Base-by-base conservation (phyloP, 2,888 invertebrate species). In the Plebejus anna region DNA sequence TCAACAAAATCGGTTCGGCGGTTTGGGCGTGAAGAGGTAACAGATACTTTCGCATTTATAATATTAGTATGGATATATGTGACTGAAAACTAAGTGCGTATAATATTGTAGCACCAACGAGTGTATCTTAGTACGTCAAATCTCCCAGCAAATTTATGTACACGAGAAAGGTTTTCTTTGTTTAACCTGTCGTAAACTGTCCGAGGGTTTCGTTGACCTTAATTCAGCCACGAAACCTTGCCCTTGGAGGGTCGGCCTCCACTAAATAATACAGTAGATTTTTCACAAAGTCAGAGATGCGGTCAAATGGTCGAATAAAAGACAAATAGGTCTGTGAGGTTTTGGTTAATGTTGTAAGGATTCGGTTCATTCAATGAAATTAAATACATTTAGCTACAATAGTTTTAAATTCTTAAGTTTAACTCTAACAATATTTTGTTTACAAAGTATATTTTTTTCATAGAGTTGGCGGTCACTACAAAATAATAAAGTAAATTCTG, bases 91-190 rank as follows among this genome's bases (percentile, higher is more conserved):
- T 47, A 2, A 11, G 2, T 9, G 28, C 13, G 28, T 28, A 28
- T 61, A 61, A 61, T 11, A 61, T 61, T 28, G 4, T 16, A 4
- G 36, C 16, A 4, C 16, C 13, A 16, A 55, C 16, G 55, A 55
- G 16, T 55, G 55, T 55, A 4, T 51, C 51, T 51, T 51, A 51
- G 51, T 51, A 55, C 16, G 16, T 55, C 55, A 55, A 55, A 55
- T 66, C 66, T 13, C 13, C 28, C 13, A 5, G 32, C 13, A 11
- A 66, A 66, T 66, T 13, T 66, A 16, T 66, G 5, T 66, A 11
- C 16, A 66, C 66, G 66, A 66, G 32, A 66, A 61, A 61, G 66
- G 11, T 66, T 66, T 32, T 66, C 66, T 66, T 66, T 66, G 66
- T 66, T 66, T 36, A 66, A 66, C 66, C 32, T 66, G 66, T 66